Percentiles rank a stretch among this genome's conserved stretches.
These are phyloP conservation scores for Meteorus sp. DNA, from an alignment of 1,140 invertebrate species.

Conservation along the genomic window DNA sequence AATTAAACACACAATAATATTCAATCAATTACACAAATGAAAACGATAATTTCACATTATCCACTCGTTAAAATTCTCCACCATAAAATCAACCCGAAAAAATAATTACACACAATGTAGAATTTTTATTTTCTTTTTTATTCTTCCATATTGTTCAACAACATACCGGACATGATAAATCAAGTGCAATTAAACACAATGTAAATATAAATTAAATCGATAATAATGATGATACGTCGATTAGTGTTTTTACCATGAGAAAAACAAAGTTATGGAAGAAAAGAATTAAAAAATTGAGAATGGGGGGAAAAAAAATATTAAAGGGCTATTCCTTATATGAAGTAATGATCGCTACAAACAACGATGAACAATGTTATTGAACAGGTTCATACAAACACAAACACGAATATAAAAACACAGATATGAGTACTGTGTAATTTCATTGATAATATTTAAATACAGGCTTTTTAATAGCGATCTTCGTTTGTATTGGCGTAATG, in stretches of 20 bases:
- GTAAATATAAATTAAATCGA: not conserved
- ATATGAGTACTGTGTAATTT: constrained; percentile 52
- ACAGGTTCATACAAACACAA: too few species aligned
- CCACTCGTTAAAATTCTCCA: too few species aligned
- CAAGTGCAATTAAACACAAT: not conserved
- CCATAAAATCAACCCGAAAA: too few species aligned
- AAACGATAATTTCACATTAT: too few species aligned
- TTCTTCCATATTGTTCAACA: too few species aligned
- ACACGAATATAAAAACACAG: constrained; percentile 21
- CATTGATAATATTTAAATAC: constrained; percentile 58
- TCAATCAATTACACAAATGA: too few species aligned
- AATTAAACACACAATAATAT: too few species aligned
- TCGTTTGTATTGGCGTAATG: constrained; percentile 38
- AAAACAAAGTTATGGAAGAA: constrained; percentile 24
- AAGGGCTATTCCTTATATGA: constrained; percentile 40
- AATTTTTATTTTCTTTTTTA: too few species aligned
- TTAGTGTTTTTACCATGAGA: not conserved
- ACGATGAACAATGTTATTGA: too few species aligned
- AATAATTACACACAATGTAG: too few species aligned
- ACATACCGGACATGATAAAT: too few species aligned
- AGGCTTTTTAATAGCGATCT: constrained; percentile 51
- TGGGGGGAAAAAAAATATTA: constrained; percentile 52
- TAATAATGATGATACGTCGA: not conserved
- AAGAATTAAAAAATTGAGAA: constrained; percentile 53
- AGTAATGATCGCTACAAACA: constrained; percentile 40